Evolutionary conservation across 92 coral and sea anemone species (phyloP).

Genomic region (Heteractis magnifica): DNA sequence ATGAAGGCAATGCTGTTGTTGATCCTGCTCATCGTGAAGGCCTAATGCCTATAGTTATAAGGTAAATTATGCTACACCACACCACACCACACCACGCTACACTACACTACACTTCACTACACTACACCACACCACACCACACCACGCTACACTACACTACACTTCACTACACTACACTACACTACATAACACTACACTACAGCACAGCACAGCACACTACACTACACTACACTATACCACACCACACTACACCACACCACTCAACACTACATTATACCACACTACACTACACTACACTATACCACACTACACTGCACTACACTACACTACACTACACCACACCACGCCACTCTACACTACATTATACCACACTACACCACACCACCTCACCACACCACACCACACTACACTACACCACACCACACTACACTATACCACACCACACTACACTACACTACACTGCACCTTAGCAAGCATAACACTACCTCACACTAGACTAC

Average conservation of each 20-base stretch:
- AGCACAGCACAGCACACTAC: not conserved
- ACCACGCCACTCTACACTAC: not conserved
- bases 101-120: not conserved
- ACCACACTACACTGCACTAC: not conserved
- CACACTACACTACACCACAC: not conserved
- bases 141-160: not conserved
- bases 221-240: not conserved
- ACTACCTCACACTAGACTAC: too few relatives aligned
- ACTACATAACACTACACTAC: not conserved
- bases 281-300: not conserved
- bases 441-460: too few relatives aligned
- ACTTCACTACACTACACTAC: not conserved
- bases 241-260: not conserved
- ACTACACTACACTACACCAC: not conserved
- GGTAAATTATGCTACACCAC: slow-evolving; percentile 41
- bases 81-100: not conserved
- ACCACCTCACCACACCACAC: not conserved
- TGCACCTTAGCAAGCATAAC: too few relatives aligned
- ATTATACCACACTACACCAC: not conserved
- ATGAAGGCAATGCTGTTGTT: slow-evolving; percentile 80
- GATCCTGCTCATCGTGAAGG: slow-evolving; percentile 72
- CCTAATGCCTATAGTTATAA: slow-evolving; percentile 78
- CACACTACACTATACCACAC: not conserved
- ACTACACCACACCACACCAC: not conserved
- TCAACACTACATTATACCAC: not conserved